These are phyloP conservation scores for Drosophila merina DNA, from an alignment of 2,888 invertebrate species.

Conservation along the genomic window DNA sequence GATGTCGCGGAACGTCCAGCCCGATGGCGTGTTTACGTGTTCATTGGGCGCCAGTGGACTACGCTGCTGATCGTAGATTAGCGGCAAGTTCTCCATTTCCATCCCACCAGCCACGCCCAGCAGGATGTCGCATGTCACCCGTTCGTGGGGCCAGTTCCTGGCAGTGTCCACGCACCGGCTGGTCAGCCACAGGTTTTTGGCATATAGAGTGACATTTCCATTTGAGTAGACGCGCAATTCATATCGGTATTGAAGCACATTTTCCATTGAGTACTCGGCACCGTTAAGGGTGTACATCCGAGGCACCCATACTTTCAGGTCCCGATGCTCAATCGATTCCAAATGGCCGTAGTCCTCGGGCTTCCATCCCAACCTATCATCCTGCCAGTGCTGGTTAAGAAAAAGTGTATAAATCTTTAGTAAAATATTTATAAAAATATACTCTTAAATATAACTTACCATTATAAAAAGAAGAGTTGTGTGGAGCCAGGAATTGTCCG, in stretches of 20 bases:
- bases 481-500: constrained; percentile 68
- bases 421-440: constrained; percentile 18
- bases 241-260: constrained; percentile 43
- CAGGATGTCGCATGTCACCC: constrained; percentile 74
- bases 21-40: constrained; percentile 74
- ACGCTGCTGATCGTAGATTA: constrained; percentile 55
- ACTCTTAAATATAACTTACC: too few relatives aligned
- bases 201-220: constrained; percentile 70
- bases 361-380: constrained; percentile 87
- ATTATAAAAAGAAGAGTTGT: constrained; percentile 83
- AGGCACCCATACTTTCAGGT: constrained; percentile 78
- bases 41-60: constrained; percentile 64
- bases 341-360: constrained; percentile 86
- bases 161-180: constrained; percentile 80
- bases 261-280: constrained; percentile 65
- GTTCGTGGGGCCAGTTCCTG: constrained; percentile 82
- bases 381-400: constrained; percentile 85
- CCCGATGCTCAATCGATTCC: constrained; percentile 56
- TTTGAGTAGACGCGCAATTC: constrained; percentile 67
- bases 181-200: constrained; percentile 67
- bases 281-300: constrained; percentile 74
- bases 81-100: constrained; percentile 45
- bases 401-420: too few relatives aligned
- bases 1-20: constrained; percentile 76
- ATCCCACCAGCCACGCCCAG: constrained; percentile 75